Evolutionary conservation across 2,888 invertebrate genomes (phyloP), one percentile per base, ranked within the genome.

Genomic region (Glyphotaelius pellucidus): DNA sequence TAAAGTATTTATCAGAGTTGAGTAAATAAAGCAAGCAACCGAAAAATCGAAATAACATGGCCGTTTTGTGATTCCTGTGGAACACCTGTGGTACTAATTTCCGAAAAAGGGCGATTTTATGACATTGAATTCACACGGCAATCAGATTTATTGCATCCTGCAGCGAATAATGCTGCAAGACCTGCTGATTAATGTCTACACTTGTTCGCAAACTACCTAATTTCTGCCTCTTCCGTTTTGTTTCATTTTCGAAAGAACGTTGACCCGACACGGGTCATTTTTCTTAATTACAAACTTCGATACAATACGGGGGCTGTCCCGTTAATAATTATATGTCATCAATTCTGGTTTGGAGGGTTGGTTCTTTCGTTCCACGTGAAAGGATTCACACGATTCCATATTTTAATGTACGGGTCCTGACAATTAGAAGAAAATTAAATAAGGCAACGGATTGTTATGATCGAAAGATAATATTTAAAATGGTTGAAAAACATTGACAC

Each of bases 141-240:
- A 89, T 92, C 90, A 87, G 92, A 93, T 91, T 90, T 89, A 91
- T 92, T 79, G 86, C 92, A 89, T 93, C 92, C 92, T 91, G 90
- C 38, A 80, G 84, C 81, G 81, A 87, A 88, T 79, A 67, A 84
- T 84, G 90, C 90, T 11, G 25, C 90, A 11, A 84, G 83, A 79
- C 80, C 35, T 91, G 7, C 91, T 92, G 92, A 93, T 93, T 92
- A 92, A 93, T 91, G 91, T 90, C 84, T 47, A 52, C 91, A 88
- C 79, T 91, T 85, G 84, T 38, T 87, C 52, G 90, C 47, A 84
- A 88, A 80, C 35, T 47, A 67, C 67, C 25, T n/a, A 42, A 91
- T 83, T 88, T 88, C 91, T 52, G 86, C 80, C 80, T 80, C 87
- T 90, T 86, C 85, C n/a, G 80, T 38, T 90, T 84, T 84, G 52